Conservation (phyloP, 2,888 invertebrate genomes). For the Coelopa pilipes region DNA sequence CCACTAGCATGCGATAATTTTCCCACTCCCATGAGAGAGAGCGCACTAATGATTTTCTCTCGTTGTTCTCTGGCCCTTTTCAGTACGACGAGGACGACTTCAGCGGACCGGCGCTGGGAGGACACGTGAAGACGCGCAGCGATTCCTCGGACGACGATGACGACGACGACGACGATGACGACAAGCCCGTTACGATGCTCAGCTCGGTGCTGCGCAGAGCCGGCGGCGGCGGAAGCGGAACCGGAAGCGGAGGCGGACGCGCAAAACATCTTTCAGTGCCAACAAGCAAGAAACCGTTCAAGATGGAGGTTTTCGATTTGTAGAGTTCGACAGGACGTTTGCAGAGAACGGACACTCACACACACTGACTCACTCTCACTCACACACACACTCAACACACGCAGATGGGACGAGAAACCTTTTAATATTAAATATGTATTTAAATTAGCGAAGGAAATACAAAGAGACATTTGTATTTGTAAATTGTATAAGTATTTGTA, state of each 20-base stretch:
- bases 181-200: conserved; percentile 67
- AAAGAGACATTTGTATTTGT: conserved; percentile 33
- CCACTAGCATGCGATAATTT: conserved; percentile 13
- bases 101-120: conserved; percentile 66
- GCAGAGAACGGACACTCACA: not conserved
- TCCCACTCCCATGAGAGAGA: not conserved
- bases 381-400: conserved; percentile 12
- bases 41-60: not conserved
- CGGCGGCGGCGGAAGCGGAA: conserved; percentile 47
- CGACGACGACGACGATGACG: conserved; percentile 69
- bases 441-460: conserved; percentile 41
- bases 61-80: conserved; percentile 21
- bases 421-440: conserved; percentile 10
- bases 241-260: conserved; percentile 47
- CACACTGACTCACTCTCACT: not conserved
- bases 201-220: conserved; percentile 56
- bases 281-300: conserved; percentile 69
- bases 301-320: conserved; percentile 72
- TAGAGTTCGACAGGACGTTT: conserved; percentile 52
- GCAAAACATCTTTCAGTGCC: conserved; percentile 63
- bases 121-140: conserved; percentile 64
- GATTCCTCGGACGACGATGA: conserved; percentile 68
- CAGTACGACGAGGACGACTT: conserved; percentile 60
- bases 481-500: conserved; percentile 24
- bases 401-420: conserved; percentile 24